Conservation (phyloP, 2,888 invertebrate genomes). For the Meloe dianella region DNA sequence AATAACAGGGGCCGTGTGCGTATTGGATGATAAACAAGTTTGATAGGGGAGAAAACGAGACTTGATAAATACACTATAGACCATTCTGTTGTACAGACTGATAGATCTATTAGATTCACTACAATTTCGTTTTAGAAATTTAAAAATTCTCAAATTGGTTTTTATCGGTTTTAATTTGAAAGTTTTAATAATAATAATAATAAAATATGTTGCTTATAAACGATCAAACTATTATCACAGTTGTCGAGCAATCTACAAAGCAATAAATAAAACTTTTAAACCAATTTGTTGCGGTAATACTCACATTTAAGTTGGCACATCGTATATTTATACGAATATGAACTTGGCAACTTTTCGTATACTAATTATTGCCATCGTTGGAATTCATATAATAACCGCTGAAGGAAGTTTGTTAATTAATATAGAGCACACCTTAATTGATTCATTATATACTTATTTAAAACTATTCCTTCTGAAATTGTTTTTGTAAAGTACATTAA, state of each 20-base stretch:
- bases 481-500: slow-evolving; percentile 42
- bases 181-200: no score
- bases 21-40: slow-evolving; percentile 42
- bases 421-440: slow-evolving; percentile 45
- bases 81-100: not conserved
- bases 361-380: slow-evolving; percentile 27
- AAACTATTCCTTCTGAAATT: slow-evolving; percentile 38
- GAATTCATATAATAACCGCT: slow-evolving; percentile 15
- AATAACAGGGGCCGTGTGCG: slow-evolving; percentile 44
- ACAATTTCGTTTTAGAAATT: not conserved
- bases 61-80: slow-evolving; percentile 18
- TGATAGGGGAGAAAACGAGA: slow-evolving; percentile 33
- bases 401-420: slow-evolving; percentile 45
- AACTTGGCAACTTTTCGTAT: slow-evolving; percentile 11
- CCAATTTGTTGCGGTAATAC: slow-evolving; percentile 4
- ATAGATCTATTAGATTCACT: not conserved
- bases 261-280: slow-evolving; percentile 8
- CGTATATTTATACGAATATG: slow-evolving; percentile 5
- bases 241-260: slow-evolving; percentile 3
- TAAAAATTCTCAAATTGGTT: no score
- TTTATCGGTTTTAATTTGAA: no score
- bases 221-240: slow-evolving; percentile 4
- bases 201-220: not conserved
- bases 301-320: slow-evolving; percentile 1
- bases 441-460: slow-evolving; percentile 44